Base-by-base conservation (phyloP, 2,113 vertebrate genomes). In the Cinclus cinclus region DNA sequence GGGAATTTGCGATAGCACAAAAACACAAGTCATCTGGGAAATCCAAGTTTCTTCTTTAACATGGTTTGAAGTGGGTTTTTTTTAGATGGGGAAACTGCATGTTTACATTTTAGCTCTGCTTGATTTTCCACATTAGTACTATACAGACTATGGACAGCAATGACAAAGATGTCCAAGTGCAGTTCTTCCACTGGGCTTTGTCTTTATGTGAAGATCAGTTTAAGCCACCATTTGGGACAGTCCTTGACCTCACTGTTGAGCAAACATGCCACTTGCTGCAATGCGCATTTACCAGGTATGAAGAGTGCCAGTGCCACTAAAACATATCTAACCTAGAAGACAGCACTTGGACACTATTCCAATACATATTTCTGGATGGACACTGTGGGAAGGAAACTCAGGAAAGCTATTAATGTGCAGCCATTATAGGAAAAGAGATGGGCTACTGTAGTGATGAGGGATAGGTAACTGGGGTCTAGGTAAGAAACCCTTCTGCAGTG, bases 221-320 rank as follows among this genome's bases (percentile, higher is more conserved):
- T 22, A 68, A 80, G 46, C 7, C 31, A 63, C 17, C 6, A 63
- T 75, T 77, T 63, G 33, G 44, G 35, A 24, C 47, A 83, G 15
- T 42, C 39, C 87, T 86, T 69, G 63, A 58, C 49, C 33, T 80
- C 50, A 28, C 19, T 22, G 25, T 35, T 59, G 39, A 80, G 50
- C 31, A 79, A 95, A 80, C 0, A 0, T 11, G 33, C 9, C 50
- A 50, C 59, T 39, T 76, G 33, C 58, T 75, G n/a, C 28, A 60
- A 42, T 16, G 21, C 11, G 33, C 35, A 53, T 62, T 60, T 74
- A 49, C 21, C 18, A 2, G 0, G 8, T 71, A 52, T 0, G 2
- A 65, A 86, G 27, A 20, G 25, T 62, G 24, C 30, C 30, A 39
- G 31, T 39, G 53, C 37, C 63, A 69, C 16, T 49, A 83, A 77